Conservation (phyloP, 1,140 invertebrate species). For the Drusus annulatus region DNA sequence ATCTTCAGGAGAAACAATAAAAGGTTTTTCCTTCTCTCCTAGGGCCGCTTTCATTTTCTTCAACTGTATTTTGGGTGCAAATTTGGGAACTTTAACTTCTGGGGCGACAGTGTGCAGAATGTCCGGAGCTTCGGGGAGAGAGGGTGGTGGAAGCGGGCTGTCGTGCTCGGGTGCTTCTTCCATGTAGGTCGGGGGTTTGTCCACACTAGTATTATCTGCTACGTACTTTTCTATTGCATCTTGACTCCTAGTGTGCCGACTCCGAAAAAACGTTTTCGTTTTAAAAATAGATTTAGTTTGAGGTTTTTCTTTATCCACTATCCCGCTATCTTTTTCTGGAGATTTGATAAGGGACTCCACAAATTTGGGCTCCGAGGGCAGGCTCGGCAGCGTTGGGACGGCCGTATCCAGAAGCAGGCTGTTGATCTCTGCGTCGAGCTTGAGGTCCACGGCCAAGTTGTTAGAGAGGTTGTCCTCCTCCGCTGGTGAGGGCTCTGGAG, state of each 20-base stretch:
- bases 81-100: slow-evolving; percentile 64
- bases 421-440: slow-evolving; percentile 71
- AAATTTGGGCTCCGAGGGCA: slow-evolving; percentile 65
- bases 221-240: slow-evolving; percentile 72
- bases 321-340: slow-evolving; percentile 68
- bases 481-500: not conserved
- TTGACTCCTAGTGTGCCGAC: slow-evolving; percentile 70
- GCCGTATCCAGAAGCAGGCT: slow-evolving; percentile 72
- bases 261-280: slow-evolving; percentile 72
- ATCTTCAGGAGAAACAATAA: not conserved
- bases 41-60: slow-evolving; percentile 62
- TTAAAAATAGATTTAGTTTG: slow-evolving; percentile 70
- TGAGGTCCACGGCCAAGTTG: slow-evolving; percentile 55
- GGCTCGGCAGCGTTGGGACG: slow-evolving; percentile 70
- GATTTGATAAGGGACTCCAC: slow-evolving; percentile 67
- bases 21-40: not conserved
- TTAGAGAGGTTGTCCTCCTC: slow-evolving; percentile 8
- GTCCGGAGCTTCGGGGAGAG: not conserved
- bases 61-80: slow-evolving; percentile 70
- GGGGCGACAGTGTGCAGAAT: not conserved
- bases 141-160: not conserved
- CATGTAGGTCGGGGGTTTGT: slow-evolving; percentile 54
- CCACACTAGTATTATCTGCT: slow-evolving; percentile 60
- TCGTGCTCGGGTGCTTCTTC: slow-evolving; percentile 36
- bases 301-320: slow-evolving; percentile 61